These are phyloP conservation scores for Microctonus hyperodae DNA, from an alignment of 2,888 invertebrate species.

Conservation along the genomic window DNA sequence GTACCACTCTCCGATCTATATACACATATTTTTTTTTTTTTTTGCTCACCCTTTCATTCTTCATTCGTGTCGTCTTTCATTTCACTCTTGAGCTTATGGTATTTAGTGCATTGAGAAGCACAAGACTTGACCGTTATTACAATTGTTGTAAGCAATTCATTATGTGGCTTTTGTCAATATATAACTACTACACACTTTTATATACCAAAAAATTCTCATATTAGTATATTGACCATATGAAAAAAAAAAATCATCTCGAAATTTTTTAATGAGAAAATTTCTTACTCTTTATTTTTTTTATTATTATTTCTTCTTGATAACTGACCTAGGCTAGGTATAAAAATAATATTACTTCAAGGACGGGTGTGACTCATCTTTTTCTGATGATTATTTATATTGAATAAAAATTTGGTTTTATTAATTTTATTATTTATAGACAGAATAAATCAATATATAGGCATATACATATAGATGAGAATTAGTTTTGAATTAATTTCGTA, in stretches of 20 bases:
- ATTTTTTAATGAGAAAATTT: conserved; percentile 47
- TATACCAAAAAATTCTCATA: not conserved
- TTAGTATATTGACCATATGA: not conserved
- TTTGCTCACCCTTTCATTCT: conserved; percentile 11
- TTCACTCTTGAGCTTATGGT: not conserved
- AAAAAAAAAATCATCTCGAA: not conserved
- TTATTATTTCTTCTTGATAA: conserved; percentile 51
- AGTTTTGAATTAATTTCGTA: conserved; percentile 8
- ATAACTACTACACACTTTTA: not conserved
- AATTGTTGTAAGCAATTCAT: conserved; percentile 25
- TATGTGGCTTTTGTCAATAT: not conserved
- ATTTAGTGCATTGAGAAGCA: not conserved
- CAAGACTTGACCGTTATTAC: conserved; percentile 1
- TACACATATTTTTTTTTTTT: not conserved
- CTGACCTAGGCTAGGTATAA: conserved; percentile 56
- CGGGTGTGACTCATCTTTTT: too few species aligned
- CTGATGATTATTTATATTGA: too few species aligned
- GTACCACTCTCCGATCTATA: conserved; percentile 22
- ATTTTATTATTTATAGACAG: not conserved
- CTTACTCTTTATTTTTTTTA: conserved; percentile 48
- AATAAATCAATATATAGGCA: too few species aligned
- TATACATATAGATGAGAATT: too few species aligned
- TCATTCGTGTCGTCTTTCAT: conserved; percentile 8
- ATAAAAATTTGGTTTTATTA: not conserved
- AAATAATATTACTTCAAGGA: conserved; percentile 19